phyloP scores from a whole-genome alignment of 1,140 invertebrate species.

The Pomacea maculata region DNA sequence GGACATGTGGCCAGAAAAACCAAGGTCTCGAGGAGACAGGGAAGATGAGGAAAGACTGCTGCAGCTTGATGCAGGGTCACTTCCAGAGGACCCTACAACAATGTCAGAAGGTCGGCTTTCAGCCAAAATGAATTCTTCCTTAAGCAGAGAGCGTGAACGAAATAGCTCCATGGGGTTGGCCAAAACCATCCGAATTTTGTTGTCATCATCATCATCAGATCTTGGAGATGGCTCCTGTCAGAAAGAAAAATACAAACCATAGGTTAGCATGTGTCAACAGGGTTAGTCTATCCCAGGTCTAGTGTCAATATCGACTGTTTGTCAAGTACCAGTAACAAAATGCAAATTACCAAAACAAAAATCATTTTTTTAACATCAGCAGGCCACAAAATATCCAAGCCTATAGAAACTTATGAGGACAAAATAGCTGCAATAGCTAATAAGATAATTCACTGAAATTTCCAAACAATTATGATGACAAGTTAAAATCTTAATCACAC shows the following conservation, averaged over 20 bases:
- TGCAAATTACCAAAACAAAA: too few species aligned
- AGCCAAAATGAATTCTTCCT: constrained; percentile 58
- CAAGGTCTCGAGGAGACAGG: constrained; percentile 29
- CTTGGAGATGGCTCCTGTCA: constrained; percentile 45
- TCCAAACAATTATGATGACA: too few species aligned
- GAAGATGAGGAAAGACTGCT: constrained; percentile 28
- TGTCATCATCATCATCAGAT: constrained; percentile 44
- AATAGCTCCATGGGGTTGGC: constrained; percentile 36
- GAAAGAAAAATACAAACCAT: constrained; percentile 2
- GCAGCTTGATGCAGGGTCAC: constrained; percentile 32
- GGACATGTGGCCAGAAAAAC: background rate
- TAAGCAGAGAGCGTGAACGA: constrained; percentile 47
- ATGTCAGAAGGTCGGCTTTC: constrained; percentile 56
- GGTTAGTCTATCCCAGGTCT: too few species aligned
- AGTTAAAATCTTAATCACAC: too few species aligned
- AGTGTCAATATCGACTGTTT: too few species aligned
- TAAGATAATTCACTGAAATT: too few species aligned
- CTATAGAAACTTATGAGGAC: too few species aligned
- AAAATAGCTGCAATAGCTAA: too few species aligned
- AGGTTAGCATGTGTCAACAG: background rate
- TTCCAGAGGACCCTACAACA: constrained; percentile 44
- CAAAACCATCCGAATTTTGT: constrained; percentile 16
- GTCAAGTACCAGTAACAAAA: too few species aligned
- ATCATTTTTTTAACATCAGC: too few species aligned
- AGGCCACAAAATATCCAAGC: too few species aligned